Evolutionary conservation across 2,113 vertebrate species (phyloP).

Genomic region (Etheostoma cragini): DNA sequence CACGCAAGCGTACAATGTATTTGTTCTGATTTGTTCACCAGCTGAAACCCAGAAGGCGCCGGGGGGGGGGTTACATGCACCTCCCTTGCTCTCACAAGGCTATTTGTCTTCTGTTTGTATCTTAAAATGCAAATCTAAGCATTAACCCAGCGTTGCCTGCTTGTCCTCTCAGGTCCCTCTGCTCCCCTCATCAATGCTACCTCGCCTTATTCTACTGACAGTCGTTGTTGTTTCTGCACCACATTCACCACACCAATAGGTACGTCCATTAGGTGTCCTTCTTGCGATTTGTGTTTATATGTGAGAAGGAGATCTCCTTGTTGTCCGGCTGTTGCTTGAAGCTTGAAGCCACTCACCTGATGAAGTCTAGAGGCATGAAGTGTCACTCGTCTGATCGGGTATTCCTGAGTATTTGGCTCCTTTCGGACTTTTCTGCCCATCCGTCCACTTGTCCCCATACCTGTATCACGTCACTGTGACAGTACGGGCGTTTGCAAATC

Average conservation of each 20-base stretch:
- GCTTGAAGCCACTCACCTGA: conserved; percentile 51
- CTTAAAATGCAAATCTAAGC: conserved; percentile 66
- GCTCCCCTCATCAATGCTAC: conserved; percentile 59
- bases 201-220: conserved; percentile 64
- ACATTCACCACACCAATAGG: conserved; percentile 38
- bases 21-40: conserved; percentile 70
- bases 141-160: conserved; percentile 68
- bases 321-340: conserved; percentile 27
- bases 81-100: conserved; percentile 64
- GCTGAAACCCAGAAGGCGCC: conserved; percentile 49
- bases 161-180: conserved; percentile 68
- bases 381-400: not conserved
- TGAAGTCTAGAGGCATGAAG: conserved; percentile 22
- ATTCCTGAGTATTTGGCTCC: conserved; percentile 24
- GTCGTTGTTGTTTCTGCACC: conserved; percentile 17
- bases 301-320: conserved; percentile 25
- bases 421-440: conserved; percentile 10
- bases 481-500: conserved; percentile 9
- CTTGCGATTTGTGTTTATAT: conserved; percentile 22
- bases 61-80: conserved; percentile 9
- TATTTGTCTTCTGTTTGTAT: conserved; percentile 63
- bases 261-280: conserved; percentile 24
- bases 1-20: conserved; percentile 30
- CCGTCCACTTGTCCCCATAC: not conserved
- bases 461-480: conserved; percentile 15